Evolutionary conservation across 2,888 invertebrate species (phyloP), one percentile per base, ranked within the genome.

Genomic region (Rhabditoides inermis): DNA sequence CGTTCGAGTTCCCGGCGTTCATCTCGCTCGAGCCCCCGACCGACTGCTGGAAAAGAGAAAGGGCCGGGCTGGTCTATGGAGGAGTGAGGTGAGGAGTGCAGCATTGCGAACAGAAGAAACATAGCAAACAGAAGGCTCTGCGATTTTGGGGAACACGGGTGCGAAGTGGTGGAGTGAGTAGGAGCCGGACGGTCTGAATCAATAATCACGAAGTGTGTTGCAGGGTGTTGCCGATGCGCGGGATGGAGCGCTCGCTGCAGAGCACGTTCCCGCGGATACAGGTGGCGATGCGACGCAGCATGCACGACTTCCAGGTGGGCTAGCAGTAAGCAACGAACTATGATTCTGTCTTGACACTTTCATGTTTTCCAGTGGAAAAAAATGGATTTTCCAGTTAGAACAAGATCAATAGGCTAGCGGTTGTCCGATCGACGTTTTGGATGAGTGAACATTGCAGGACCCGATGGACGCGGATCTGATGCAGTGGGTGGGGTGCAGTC

Each of bases 91-190:
- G 23, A 26, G 44, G 18, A 39, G 39, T n/a, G 39, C n/a, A 22
- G 25, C 5, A 5, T 5, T 41, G 5, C 15, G 41, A 12, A 41
- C 15, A 15, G 41, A 22, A 23, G 41, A 12, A 41, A 5, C n/a
- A 41, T 41, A 22, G 15, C 22, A 10, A 15, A 12, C 18, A 41
- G 3, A n/a, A n/a, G 85, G 84, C 68, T 86, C 86, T 53, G 84
- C 83, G 25, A 76, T 66, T 57, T 85, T 84, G 30, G 85, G 84
- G 73, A 83, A 84, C 67, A 84, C 81, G 37, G 84, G 82, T 77
- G 85, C 85, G 73, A 87, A 85, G 76, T 86, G 86, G 65, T 85
- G 85, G 12, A 82, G 78, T 1, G 85, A 83, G 76, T 85, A 86
- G 63, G 84, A 84, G 2, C 86, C 87, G 18, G 85, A 83, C 7